Base-by-base conservation (phyloP, 2,888 invertebrate genomes). In the Lepas anatifera region DNA sequence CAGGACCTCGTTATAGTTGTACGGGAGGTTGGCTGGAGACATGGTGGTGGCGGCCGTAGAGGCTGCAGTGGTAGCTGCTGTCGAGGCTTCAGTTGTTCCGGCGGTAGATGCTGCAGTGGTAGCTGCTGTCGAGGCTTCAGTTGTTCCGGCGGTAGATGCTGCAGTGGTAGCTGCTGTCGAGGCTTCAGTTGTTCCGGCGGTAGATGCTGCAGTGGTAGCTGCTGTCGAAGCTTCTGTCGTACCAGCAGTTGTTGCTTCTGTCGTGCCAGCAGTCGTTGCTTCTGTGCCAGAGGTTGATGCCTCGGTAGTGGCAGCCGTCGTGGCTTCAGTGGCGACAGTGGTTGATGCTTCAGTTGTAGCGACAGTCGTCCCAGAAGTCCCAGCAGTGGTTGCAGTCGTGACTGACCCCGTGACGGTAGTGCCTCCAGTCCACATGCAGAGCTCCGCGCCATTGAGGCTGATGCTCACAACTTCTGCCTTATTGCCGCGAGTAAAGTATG, bases 1-100 rank as follows among this genome's bases (percentile, higher is more conserved):
- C 39, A 75, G 67, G 25, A 72, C 72, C 68, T 72, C 69, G 46
- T 50, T 69, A 67, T 75, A 75, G 69, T 75, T 68, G 68, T 75
- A 75, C 27, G 52, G 69, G 32, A 22, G 52, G 16, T 27, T 66
- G 52, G 6, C 32, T 52, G 22, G 18, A 29, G n/a, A 35, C 48
- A 32, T 27, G 46, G 66, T 70, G 70, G 22, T 48, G 58, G 22
- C 46, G 27, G 2, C 41, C 0, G 37, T 37, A 2, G 63, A 18
- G 66, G 68, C 27, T 3, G 27, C 32, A 13, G 70, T 63, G 41
- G 68, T 27, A 8, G 70, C 43, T 18, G 67, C 29, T 25, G 67
- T 16, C 18, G 71, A 22, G 25, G 70, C 25, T 22, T 18, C 46
- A 13, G 70, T 18, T 7, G 41, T 39, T 22, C 32, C 22, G 29